phyloP scores from a whole-genome alignment of 2,797 vertebrate genomes.

The Gambusia yucatana region DNA sequence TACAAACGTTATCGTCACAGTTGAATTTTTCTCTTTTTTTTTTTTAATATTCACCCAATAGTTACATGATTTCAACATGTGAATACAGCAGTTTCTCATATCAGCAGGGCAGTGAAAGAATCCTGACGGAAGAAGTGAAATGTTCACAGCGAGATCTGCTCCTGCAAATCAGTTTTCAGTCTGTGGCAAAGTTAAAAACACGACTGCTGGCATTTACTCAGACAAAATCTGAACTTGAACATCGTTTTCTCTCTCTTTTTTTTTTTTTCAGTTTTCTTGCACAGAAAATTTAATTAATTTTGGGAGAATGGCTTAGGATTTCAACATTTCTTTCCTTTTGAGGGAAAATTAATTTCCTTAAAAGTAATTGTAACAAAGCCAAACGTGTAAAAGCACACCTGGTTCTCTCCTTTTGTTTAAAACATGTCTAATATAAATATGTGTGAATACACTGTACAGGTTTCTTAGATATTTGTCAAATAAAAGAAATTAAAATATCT shows the following conservation, averaged over 20 bases:
- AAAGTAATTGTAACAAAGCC: conserved; percentile 33
- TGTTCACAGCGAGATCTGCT: conserved; percentile 9
- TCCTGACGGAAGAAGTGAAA: neutral
- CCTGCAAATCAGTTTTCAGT: neutral
- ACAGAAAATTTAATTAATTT: neutral
- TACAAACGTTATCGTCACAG: neutral
- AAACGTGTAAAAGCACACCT: conserved; percentile 65
- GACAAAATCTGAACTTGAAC: neutral
- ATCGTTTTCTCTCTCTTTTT: neutral
- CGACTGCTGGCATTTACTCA: neutral
- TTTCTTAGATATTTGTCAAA: conserved; percentile 66
- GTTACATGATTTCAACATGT: neutral
- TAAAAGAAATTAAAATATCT: conserved; percentile 69
- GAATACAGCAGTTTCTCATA: conserved; percentile 7
- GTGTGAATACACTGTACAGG: conserved; percentile 73
- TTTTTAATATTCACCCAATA: neutral
- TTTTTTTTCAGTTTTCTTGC: neutral
- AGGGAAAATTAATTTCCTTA: neutral
- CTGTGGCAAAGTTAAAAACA: neutral
- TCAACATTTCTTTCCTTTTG: conserved; percentile 13
- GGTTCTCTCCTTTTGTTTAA: conserved; percentile 61
- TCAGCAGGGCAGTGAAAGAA: conserved; percentile 14
- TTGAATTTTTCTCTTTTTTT: neutral
- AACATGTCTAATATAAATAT: conserved; percentile 70
- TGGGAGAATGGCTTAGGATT: neutral